A percentile compares a stretch with the other conserved stretches of the same genome.
Conservation (phyloP, 1,140 invertebrate genomes). For the Oryctes rhinoceros region DNA sequence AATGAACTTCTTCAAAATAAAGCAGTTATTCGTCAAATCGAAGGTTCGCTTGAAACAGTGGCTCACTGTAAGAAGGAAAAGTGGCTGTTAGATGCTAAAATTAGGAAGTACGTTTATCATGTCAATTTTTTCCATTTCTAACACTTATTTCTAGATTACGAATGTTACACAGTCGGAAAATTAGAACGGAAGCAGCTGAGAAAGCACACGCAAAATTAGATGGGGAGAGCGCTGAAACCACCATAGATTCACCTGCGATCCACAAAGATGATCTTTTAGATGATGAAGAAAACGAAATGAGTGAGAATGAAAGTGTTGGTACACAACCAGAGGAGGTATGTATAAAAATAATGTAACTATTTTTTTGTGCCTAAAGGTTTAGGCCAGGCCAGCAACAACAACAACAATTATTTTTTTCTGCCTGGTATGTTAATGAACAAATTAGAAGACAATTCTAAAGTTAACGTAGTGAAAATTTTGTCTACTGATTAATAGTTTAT, state of each 20-base stretch:
- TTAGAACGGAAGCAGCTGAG: conserved; percentile 76
- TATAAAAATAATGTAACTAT: conserved; percentile 17
- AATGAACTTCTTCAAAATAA: conserved; percentile 95
- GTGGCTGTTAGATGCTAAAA: conserved; percentile 86
- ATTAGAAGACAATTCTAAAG: no score
- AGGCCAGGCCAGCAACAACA: no score
- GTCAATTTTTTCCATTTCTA: conserved; percentile 38
- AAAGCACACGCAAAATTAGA: conserved; percentile 59
- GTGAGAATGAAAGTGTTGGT: conserved; percentile 86
- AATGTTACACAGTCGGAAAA: conserved; percentile 78
- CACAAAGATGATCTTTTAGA: conserved; percentile 66
- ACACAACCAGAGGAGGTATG: conserved; percentile 82
- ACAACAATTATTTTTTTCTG: no score
- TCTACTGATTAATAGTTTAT: no score
- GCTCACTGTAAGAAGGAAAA: conserved; percentile 80
- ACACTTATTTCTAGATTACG: conserved; percentile 65
- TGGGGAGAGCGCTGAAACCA: conserved; percentile 49
- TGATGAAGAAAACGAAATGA: conserved; percentile 73
- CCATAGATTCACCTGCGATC: conserved; percentile 58
- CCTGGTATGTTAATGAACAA: no score
- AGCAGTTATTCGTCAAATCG: conserved; percentile 82
- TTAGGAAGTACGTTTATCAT: conserved; percentile 76
- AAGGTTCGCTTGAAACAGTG: conserved; percentile 77
- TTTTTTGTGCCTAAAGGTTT: no score
- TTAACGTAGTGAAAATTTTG: no score